phyloP scores from a whole-genome alignment of 2,797 vertebrate genomes.

The Odontamblyopus rebecca region DNA sequence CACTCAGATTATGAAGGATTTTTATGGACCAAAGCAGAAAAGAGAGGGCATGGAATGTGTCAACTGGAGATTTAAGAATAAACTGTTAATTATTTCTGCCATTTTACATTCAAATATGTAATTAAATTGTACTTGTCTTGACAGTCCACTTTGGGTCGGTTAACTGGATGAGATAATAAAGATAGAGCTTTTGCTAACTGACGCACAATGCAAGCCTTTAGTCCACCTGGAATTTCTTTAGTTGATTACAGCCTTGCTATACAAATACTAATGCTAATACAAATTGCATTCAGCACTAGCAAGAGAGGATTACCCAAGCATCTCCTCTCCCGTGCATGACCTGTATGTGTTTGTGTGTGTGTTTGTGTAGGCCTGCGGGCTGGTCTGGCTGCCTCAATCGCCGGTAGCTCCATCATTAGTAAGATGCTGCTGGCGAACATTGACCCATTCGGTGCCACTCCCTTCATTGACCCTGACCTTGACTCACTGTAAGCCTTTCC shows the following conservation, averaged over 20 bases:
- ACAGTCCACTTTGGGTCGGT: too few species aligned
- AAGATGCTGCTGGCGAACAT: constrained; percentile 98
- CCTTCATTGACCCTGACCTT: constrained; percentile 96
- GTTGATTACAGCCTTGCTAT: neutral
- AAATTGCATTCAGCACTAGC: neutral
- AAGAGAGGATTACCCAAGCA: constrained; percentile 1
- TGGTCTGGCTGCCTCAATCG: constrained; percentile 95
- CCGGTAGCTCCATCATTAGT: constrained; percentile 98
- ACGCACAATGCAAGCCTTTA: too few species aligned
- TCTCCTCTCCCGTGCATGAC: constrained; percentile 13
- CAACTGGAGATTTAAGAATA: too few species aligned
- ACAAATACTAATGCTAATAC: neutral
- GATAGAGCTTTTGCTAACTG: too few species aligned
- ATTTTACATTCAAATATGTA: too few species aligned
- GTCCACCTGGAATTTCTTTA: neutral
- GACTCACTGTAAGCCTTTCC: constrained; percentile 88
- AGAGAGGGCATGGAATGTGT: too few species aligned
- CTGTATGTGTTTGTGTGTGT: constrained; percentile 20
- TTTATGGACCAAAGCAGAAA: too few species aligned
- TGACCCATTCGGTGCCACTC: constrained; percentile 94
- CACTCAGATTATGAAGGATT: too few species aligned
- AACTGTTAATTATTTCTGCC: too few species aligned
- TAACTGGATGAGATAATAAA: too few species aligned
- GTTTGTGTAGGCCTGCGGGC: constrained; percentile 86
- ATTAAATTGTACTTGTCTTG: too few species aligned